Conservation (phyloP, 2,113 vertebrate genomes). For the Laticauda colubrina region DNA sequence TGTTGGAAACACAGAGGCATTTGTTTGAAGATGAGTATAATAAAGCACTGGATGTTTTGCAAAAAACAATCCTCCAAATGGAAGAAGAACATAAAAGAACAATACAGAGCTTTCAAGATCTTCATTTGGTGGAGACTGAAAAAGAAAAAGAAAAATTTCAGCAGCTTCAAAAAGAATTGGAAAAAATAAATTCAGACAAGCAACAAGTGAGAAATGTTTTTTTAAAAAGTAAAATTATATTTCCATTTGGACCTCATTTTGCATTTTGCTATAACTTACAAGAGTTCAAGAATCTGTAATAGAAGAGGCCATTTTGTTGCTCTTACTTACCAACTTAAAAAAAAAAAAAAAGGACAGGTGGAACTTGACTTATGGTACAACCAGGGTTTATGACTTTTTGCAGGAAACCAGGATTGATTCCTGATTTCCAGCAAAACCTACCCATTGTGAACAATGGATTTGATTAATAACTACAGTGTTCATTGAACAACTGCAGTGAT, state of each 20-base stretch:
- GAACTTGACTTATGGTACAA: neutral
- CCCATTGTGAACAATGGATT: neutral
- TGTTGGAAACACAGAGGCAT: constrained; percentile 65
- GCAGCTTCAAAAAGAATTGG: constrained; percentile 46
- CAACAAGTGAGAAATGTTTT: constrained; percentile 70
- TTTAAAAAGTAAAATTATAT: neutral
- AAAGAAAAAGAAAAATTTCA: constrained; percentile 55
- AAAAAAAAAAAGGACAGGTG: neutral
- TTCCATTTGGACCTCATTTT: neutral
- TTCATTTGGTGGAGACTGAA: constrained; percentile 64
- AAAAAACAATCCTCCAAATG: constrained; percentile 71
- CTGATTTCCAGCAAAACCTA: neutral
- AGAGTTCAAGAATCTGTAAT: neutral
- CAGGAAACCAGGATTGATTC: neutral
- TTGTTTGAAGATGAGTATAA: constrained; percentile 73
- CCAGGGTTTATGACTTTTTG: neutral
- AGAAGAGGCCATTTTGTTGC: neutral
- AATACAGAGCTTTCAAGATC: constrained; percentile 68
- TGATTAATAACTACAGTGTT: neutral
- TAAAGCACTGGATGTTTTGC: constrained; percentile 68
- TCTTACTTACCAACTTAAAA: neutral
- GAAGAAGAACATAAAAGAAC: constrained; percentile 74
- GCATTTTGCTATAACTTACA: neutral
- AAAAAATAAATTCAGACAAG: constrained; percentile 64
- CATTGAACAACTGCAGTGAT: neutral